Conservation (phyloP, 2,888 invertebrate species). For the Hofmannophila pseudospretella region DNA sequence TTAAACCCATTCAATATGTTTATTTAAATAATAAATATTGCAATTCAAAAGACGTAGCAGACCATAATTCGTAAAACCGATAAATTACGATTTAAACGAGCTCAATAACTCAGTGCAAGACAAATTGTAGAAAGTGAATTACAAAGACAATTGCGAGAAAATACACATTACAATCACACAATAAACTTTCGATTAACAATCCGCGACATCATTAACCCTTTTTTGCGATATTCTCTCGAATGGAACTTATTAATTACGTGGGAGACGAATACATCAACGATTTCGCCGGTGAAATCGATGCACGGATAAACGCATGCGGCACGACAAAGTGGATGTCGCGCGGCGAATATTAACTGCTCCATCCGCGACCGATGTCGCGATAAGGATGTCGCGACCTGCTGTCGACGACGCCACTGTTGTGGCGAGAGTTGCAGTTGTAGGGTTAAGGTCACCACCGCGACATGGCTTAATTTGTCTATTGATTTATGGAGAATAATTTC, state of each 20-base stretch:
- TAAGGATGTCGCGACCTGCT: conserved; percentile 23
- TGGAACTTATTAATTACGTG: neutral
- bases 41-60: too few relatives aligned
- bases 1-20: too few relatives aligned
- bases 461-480: conserved; percentile 1
- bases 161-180: conserved; percentile 9
- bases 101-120: too few relatives aligned
- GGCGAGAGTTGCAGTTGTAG: conserved; percentile 10
- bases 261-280: conserved; percentile 10
- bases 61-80: too few relatives aligned
- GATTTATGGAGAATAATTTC: neutral
- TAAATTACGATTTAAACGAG: too few relatives aligned
- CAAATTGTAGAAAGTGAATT: neutral
- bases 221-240: neutral
- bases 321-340: conserved; percentile 38
- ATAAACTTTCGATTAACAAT: conserved; percentile 11
- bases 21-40: too few relatives aligned
- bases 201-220: conserved; percentile 5
- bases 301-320: too few relatives aligned
- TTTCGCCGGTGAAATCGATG: conserved; percentile 36
- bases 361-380: conserved; percentile 38
- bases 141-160: neutral
- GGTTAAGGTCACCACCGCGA: neutral
- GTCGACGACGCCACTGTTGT: conserved; percentile 13
- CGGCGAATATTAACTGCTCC: conserved; percentile 45